A percentile compares a stretch with the other conserved stretches of the same genome.
Conservation (phyloP, 2,113 vertebrate genomes). For the Zootoca vivipara region DNA sequence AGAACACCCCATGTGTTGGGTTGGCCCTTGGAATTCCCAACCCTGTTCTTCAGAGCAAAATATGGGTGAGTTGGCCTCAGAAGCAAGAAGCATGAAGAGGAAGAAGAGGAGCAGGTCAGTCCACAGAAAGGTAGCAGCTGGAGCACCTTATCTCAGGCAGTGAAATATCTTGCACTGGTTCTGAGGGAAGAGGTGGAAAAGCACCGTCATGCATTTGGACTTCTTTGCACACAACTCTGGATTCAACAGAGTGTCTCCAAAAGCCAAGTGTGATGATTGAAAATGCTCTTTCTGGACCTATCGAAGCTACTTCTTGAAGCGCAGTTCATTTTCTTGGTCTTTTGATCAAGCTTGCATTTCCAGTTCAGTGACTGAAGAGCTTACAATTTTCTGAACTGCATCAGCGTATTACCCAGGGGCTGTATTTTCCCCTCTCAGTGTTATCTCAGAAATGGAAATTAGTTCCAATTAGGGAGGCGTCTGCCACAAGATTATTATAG, state of each 20-base stretch:
- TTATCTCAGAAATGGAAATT: constrained; percentile 38
- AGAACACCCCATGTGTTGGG: no score
- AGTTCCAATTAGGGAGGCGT: neutral
- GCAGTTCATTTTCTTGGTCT: neutral
- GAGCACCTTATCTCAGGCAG: no score
- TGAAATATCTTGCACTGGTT: neutral
- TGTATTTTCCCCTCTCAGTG: neutral
- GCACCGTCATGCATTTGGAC: neutral
- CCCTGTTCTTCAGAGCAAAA: neutral
- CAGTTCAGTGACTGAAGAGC: constrained; percentile 4
- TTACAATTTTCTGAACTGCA: constrained; percentile 1
- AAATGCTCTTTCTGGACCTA: neutral
- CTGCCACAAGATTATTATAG: neutral
- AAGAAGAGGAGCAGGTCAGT: neutral
- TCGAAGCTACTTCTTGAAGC: neutral
- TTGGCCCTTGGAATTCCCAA: neutral
- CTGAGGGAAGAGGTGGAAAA: neutral
- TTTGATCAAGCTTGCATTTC: constrained; percentile 25
- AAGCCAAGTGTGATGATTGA: neutral
- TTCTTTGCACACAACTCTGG: neutral
- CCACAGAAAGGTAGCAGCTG: neutral
- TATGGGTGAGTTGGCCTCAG: neutral
- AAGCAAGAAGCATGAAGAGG: neutral
- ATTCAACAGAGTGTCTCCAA: neutral
- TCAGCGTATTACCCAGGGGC: neutral